Base-by-base conservation (phyloP, 1,140 invertebrate genomes). In the Cryptotermes secundus region DNA sequence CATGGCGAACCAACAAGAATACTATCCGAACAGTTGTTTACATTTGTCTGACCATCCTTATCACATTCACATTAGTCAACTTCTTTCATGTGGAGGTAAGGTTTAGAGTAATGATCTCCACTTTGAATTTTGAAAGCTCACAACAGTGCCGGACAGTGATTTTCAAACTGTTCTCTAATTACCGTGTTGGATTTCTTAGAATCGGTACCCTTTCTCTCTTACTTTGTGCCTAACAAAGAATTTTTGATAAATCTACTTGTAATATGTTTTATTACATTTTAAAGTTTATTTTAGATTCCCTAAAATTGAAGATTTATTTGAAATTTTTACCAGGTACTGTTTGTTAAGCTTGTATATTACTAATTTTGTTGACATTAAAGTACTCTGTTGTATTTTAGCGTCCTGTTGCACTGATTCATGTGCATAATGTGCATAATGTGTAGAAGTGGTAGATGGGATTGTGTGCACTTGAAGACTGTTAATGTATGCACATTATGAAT, bases 1-100 rank as follows among this genome's bases (percentile, higher is more conserved):
- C 92, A 83, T 96, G 95, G 95, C n/a, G 79, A 22, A 3, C 45
- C 26, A 38, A 36, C 16, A 49, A 45, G 34, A 53, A 31, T 53
- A 80, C 35, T 19, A 26, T 84, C n/a, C 42, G 79, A 81, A 80
- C 26, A 34, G 79, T 34, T 79, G 79, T 81, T 2, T 84, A 84
- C 72, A 38, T 84, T 3, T 80, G 83, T 80, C 26, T 84, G 9
- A 14, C 49, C n/a, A n/a, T 34, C 7, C 79, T 84, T 34, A 31
- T 81, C n/a, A 36, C 79, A 34, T 85, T 85, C 34, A 83, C 85
- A n/a, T 22, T 79, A 36, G 0, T 59, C 31, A 85, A 36, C 65
- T 84, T 85, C 65, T 80, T 85, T 34, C 82, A 84, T n/a, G 35
- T 53, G 34, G 85, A 85, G 85, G 84, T 82, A 31, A 83, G 31